Conservation (phyloP, 1,140 invertebrate species). For the Augochlora pura region DNA sequence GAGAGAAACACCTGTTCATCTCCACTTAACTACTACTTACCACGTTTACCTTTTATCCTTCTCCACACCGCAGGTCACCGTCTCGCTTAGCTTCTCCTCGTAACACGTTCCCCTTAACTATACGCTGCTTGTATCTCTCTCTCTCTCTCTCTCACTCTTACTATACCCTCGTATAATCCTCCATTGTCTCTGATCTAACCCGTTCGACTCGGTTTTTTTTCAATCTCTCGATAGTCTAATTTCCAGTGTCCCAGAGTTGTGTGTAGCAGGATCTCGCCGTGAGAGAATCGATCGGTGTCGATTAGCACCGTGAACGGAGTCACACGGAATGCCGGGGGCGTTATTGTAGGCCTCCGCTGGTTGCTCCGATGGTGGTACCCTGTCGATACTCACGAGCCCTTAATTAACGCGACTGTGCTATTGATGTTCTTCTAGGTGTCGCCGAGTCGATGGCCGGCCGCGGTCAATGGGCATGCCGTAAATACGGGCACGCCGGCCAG, state of each 20-base stretch:
- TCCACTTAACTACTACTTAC: not conserved
- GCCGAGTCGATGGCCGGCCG: not conserved
- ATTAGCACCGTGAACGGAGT: no score
- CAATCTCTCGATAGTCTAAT: not conserved
- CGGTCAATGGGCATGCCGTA: constrained; percentile 38
- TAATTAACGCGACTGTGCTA: constrained; percentile 44
- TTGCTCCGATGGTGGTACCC: no score
- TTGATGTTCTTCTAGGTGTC: constrained; percentile 54
- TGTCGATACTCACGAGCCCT: not conserved
- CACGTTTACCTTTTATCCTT: not conserved
- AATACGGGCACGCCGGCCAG: constrained; percentile 64
- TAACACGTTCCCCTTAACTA: not conserved
- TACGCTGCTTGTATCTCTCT: not conserved
- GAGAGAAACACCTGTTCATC: not conserved
- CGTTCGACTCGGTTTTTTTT: constrained; percentile 1
- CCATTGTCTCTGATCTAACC: no score
- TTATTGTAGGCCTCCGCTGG: no score
- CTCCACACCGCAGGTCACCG: not conserved
- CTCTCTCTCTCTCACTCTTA: no score
- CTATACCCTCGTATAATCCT: not conserved
- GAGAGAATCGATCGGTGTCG: not conserved
- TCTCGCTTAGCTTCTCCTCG: constrained; percentile 14
- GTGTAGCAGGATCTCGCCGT: not conserved
- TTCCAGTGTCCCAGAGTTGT: not conserved
- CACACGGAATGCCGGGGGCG: no score